phyloP scores from a whole-genome alignment of 2,113 vertebrate species.

The Colaptes auratus region DNA sequence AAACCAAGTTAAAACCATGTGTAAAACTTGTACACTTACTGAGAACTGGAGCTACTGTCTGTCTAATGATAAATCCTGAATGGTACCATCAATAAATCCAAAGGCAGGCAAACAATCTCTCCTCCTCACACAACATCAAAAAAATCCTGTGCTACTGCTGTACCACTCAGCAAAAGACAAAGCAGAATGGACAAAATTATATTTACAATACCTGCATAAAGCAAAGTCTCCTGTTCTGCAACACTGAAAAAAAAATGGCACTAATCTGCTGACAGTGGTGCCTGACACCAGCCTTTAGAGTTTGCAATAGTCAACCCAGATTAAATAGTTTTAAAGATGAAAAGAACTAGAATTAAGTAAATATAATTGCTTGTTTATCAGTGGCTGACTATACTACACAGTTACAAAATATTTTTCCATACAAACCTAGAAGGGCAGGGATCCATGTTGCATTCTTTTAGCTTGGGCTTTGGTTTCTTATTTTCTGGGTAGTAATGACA shows the following conservation, averaged over 20 bases:
- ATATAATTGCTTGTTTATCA: neutral
- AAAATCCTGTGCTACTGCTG: neutral
- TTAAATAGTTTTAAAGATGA: neutral
- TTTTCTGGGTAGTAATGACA: conserved; percentile 91
- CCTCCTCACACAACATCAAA: neutral
- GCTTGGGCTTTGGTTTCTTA: conserved; percentile 91
- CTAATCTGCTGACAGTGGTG: neutral
- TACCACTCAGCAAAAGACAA: neutral
- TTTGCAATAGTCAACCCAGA: neutral
- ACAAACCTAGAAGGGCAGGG: conserved; percentile 89
- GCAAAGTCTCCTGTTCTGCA: neutral
- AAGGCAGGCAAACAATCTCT: neutral
- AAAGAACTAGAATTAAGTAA: neutral
- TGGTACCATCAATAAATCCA: neutral
- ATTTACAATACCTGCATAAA: neutral
- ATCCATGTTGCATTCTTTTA: conserved; percentile 94
- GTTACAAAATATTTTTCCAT: neutral
- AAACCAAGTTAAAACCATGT: neutral
- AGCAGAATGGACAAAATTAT: neutral
- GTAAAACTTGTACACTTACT: neutral
- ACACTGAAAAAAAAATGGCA: neutral
- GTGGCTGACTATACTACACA: neutral
- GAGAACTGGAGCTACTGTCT: neutral
- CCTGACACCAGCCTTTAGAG: neutral
- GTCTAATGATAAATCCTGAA: neutral